Evolutionary conservation across 2,113 vertebrate species (phyloP), one percentile per base, ranked within the genome.

Genomic region (Cebus imitator): DNA sequence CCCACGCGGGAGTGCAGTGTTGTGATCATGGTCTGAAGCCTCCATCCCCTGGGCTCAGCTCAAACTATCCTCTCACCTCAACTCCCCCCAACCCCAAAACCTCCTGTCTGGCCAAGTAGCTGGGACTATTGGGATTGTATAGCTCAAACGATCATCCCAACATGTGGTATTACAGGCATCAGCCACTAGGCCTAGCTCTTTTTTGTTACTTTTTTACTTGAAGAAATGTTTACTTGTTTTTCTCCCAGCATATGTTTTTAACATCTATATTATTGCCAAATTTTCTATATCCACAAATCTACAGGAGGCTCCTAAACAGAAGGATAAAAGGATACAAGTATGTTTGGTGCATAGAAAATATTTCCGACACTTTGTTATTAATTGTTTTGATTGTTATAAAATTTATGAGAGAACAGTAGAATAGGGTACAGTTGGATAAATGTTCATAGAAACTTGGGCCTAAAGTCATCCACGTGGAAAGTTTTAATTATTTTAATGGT

Each of bases 331-430:
- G 37, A 37, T 0, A 0, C 18, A 27, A 61, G 4, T 58, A 23
- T 57, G 27, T 91, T 92, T 20, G 20, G 17, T 84, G 14, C 12
- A 81, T 72, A 20, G 9, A 23, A 57, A 91, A 21, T 68, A 58
- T 82, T 93, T 90, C 61, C 89, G 79, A 83, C 89, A 86, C 48
- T 90, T 92, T 95, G 8, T 43, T 79, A 95, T 30, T 88, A 40
- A 0, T 92, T 91, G 10, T 86, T 87, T 92, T 87, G 11, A 35
- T 75, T 88, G 8, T 45, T 80, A n/a, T 32, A 78, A 57, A 25
- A 30, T 23, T 73, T 76, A 78, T 21, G 14, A 90, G 55, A 86
- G n/a, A 2, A 37, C 37, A 37, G 8, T 20, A 61, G 66, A 73
- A 87, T 10, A 11, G 27, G 16, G 35, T 13, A 30, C 0, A 58